phyloP scores from a whole-genome alignment of 1,140 invertebrate genomes.

The Thaumetopoea pityocampa region DNA sequence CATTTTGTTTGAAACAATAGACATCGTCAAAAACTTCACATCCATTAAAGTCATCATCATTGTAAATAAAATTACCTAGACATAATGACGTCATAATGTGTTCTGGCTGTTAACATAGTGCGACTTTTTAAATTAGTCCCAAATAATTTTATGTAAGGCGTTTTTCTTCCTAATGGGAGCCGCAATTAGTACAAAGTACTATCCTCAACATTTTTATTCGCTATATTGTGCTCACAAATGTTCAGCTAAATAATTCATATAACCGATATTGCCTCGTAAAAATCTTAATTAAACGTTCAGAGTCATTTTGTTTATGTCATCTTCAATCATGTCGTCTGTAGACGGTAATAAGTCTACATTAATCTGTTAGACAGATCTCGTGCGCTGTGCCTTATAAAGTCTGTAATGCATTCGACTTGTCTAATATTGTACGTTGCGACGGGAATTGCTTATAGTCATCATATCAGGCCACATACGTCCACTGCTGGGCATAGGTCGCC shows the following conservation, averaged over 20 bases:
- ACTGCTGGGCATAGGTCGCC: too few species aligned
- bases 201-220: slow-evolving; percentile 45
- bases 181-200: slow-evolving; percentile 45
- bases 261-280: slow-evolving; percentile 29
- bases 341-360: too few species aligned
- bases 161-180: slow-evolving; percentile 27
- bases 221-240: slow-evolving; percentile 32
- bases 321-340: not conserved
- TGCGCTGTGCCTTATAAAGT: too few species aligned
- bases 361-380: too few species aligned
- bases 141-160: slow-evolving; percentile 27
- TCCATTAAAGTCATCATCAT: slow-evolving; percentile 7
- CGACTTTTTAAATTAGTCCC: slow-evolving; percentile 23
- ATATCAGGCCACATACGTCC: too few species aligned
- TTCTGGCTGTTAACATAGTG: slow-evolving; percentile 18
- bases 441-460: too few species aligned
- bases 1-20: not conserved
- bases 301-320: slow-evolving; percentile 13
- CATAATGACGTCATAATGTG: slow-evolving; percentile 10
- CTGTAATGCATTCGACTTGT: too few species aligned
- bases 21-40: slow-evolving; percentile 1
- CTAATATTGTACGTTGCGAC: too few species aligned
- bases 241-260: too few species aligned
- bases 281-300: slow-evolving; percentile 32
- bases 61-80: slow-evolving; percentile 6